Conservation (phyloP, 1,140 invertebrate species). For the Brachystomella parvula region DNA sequence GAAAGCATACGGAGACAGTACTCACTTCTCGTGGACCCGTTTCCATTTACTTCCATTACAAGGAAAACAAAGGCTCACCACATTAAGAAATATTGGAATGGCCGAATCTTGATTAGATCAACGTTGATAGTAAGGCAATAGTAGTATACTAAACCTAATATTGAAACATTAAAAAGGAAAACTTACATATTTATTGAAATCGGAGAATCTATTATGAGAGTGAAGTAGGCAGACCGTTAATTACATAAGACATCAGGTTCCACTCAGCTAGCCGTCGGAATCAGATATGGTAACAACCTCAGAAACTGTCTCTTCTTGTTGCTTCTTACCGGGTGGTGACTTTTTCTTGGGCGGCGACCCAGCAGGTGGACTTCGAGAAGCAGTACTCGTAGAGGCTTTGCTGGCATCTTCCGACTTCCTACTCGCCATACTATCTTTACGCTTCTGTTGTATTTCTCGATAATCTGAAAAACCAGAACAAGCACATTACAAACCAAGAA, state of each 20-base stretch:
- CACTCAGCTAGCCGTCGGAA: no score
- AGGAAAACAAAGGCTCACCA: slow-evolving; percentile 70
- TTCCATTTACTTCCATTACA: slow-evolving; percentile 75
- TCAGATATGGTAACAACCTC: background rate
- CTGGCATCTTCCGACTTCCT: background rate
- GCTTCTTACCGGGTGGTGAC: background rate
- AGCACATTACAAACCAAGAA: background rate
- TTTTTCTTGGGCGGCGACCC: background rate
- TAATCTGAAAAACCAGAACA: background rate
- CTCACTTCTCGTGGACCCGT: slow-evolving; percentile 60
- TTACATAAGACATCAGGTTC: no score
- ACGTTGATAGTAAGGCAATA: background rate
- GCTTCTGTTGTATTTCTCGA: background rate
- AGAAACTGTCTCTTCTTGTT: background rate
- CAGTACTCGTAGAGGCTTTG: background rate
- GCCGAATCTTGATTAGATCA: background rate
- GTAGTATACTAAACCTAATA: no score
- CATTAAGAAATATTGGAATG: slow-evolving; percentile 46
- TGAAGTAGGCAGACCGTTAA: no score
- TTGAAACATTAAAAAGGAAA: no score
- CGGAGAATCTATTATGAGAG: no score
- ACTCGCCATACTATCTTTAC: background rate
- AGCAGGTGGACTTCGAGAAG: background rate
- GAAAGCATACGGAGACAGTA: slow-evolving; percentile 69
- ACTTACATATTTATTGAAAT: no score